These are phyloP conservation scores for Phataginus tetradactyla DNA, from an alignment of 2,797 vertebrate species.

Conservation along the genomic window DNA sequence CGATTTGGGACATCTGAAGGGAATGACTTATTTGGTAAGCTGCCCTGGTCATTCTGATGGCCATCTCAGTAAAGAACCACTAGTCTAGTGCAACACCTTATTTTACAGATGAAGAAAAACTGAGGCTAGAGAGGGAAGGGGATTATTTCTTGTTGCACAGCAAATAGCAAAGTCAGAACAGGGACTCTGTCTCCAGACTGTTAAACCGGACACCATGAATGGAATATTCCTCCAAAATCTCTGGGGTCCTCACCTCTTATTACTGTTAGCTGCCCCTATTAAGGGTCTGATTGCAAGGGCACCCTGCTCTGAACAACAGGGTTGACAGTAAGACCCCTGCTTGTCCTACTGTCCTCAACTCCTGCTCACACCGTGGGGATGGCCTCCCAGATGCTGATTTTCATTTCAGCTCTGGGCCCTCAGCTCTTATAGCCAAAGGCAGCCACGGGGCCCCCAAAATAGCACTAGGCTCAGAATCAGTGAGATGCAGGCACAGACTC, in stretches of 20 bases:
- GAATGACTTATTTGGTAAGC: background rate
- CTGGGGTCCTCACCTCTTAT: background rate
- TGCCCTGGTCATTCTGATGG: background rate
- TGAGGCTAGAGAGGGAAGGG: background rate
- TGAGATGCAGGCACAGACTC: too few species aligned
- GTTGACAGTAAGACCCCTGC: background rate
- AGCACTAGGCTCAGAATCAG: background rate
- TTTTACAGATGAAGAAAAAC: background rate
- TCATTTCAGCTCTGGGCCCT: background rate
- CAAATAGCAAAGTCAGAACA: background rate
- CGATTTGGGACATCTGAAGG: background rate
- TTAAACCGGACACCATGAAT: background rate
- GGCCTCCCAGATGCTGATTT: background rate
- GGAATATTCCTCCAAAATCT: background rate
- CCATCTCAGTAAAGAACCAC: background rate
- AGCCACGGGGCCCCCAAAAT: background rate
- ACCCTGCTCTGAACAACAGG: background rate
- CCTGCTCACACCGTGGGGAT: background rate
- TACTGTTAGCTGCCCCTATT: accelerated
- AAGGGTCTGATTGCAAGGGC: background rate
- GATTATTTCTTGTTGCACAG: background rate
- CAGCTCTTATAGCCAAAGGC: background rate
- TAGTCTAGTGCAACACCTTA: background rate
- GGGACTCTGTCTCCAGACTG: background rate
- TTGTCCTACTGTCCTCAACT: background rate